Percentiles rank a stretch among this genome's conserved stretches.
Evolutionary conservation across 2,113 vertebrate species (phyloP).

Genomic region (Cyphomyrus discorhynchus): DNA sequence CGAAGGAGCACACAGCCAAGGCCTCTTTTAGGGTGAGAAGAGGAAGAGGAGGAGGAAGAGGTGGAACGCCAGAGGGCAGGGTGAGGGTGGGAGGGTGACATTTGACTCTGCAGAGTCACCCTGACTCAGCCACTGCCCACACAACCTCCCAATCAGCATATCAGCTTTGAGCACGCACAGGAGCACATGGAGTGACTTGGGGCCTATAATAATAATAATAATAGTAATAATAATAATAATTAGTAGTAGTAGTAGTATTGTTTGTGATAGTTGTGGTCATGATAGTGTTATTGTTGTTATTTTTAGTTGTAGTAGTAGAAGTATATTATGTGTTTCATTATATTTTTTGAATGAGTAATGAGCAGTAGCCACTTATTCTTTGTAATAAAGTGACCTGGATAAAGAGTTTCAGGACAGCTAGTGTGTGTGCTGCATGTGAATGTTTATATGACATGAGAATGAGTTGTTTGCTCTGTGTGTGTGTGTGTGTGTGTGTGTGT

Average conservation of each 20-base stretch:
- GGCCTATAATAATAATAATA: neutral
- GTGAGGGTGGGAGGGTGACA: neutral
- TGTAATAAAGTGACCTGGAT: neutral
- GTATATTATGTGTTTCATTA: too few species aligned
- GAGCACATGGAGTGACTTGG: neutral
- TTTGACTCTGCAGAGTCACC: slow-evolving; percentile 7
- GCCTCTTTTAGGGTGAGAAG: neutral
- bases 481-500: neutral
- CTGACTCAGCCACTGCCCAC: neutral
- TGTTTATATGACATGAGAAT: too few species aligned
- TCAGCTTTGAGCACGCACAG: neutral
- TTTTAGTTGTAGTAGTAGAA: neutral
- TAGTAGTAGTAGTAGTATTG: neutral
- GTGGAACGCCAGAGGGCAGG: neutral
- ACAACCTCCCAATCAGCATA: slow-evolving; percentile 1
- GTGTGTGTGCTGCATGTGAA: neutral
- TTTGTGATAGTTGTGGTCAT: neutral
- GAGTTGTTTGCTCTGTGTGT: neutral
- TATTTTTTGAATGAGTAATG: too few species aligned
- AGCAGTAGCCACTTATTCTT: neutral
- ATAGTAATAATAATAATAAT: neutral
- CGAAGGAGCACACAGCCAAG: neutral
- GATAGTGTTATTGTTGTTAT: neutral
- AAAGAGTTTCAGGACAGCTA: neutral
- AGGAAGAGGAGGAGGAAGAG: slow-evolving; percentile 2